Base-by-base conservation (phyloP, 2,888 invertebrate species). In the Graphium colonna region DNA sequence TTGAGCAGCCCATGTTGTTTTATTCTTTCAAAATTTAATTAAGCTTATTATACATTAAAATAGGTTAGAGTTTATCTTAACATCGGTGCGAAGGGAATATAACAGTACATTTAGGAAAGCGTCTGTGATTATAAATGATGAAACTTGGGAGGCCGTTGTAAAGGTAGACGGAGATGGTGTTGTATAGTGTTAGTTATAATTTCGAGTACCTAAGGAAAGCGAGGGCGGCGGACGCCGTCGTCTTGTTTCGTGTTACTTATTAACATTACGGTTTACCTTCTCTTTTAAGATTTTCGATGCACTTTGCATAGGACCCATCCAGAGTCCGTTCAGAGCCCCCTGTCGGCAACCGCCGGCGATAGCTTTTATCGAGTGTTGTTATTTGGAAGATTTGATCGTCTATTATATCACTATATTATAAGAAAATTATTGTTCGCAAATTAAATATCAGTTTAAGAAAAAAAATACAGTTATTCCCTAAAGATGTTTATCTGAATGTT, bases 111-210 rank as follows among this genome's bases (percentile, higher is more conserved):
- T 83, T 87, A 87, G 85, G 83, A 88, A 89, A 89, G 85, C 86
- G 88, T 88, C 88, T 89, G 88, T 88, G 88, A 89, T 89, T 86
- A 84, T 86, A 81, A 87, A 83, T 78, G 85, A 86, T 79, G 82
- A 85, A 87, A 86, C 80, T 53, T 77, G 82, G 33, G 78, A 79
- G 83, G 77, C 78, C 75, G 76, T 84, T 82, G 75, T 77, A 77
- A 75, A 79, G 73, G 81, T 77, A 82, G 79, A 76, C 74, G 71
- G 73, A 71, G 75, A 9, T 77, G 68, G 73, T 64, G 55, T 79
- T 73, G 77, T 80, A 71, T 78, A 73, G 76, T 75, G 70, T 82
- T 82, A 84, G 79, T 75, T 75, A 9, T 66, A 73, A 77, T 68
- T 64, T 62, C 59, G n/a, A 39, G 31, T 61, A 60, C 60, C 59